Evolutionary conservation across 2,797 vertebrate species (phyloP).

Genomic region (Amblyopsis hoosieri): DNA sequence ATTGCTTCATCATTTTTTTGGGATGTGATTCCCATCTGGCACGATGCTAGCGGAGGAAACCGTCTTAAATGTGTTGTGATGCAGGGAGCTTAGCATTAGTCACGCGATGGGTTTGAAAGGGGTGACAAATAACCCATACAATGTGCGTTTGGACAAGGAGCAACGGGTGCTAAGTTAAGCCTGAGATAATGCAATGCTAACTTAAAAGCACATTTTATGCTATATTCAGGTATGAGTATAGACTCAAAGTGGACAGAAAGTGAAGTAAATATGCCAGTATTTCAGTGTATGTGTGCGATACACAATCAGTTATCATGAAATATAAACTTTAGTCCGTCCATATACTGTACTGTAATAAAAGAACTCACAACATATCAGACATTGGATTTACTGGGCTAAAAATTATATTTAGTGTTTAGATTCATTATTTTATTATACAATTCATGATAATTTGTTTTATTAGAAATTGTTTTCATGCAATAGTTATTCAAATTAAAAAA

Average conservation of each 20-base stretch:
- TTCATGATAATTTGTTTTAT: background rate
- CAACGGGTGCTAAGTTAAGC: background rate
- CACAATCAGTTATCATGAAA: conserved; percentile 54
- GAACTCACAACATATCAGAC: conserved; percentile 31
- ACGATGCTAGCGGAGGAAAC: conserved; percentile 8
- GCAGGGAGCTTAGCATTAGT: background rate
- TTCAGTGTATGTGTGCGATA: conserved; percentile 58
- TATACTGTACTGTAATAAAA: conserved; percentile 32
- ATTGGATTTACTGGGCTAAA: conserved; percentile 12
- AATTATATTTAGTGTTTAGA: background rate
- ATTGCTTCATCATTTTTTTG: conserved; percentile 55
- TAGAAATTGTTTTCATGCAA: too few relatives aligned
- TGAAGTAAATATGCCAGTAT: conserved; percentile 22
- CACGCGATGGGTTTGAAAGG: background rate
- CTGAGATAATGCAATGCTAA: too few relatives aligned
- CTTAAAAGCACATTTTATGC: too few relatives aligned
- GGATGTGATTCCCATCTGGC: conserved; percentile 39
- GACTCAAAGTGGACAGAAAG: conserved; percentile 23
- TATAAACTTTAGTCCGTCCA: conserved; percentile 51
- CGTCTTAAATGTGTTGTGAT: background rate
- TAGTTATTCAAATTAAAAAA: background rate
- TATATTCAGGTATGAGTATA: too few relatives aligned
- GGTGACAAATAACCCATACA: background rate
- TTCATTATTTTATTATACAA: background rate
- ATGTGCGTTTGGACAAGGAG: background rate